Conservation (phyloP, 2,113 vertebrate species). For the Chionodraco myersi region DNA sequence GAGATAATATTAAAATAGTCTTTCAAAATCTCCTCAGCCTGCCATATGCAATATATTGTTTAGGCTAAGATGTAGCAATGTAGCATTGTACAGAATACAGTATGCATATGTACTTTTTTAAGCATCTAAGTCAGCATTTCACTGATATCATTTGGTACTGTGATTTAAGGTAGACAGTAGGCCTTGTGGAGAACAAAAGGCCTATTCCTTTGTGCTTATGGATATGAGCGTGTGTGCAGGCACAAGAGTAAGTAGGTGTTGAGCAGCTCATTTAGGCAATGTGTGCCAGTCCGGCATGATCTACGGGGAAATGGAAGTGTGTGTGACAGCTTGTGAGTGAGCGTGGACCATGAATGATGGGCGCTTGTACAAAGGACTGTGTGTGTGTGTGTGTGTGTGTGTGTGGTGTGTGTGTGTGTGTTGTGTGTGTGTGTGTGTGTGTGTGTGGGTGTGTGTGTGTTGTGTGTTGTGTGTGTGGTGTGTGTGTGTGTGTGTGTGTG, state of each 20-base stretch:
- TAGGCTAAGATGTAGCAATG: too few relatives aligned
- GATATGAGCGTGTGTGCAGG: slow-evolving; percentile 4
- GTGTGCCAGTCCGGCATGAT: slow-evolving; percentile 58
- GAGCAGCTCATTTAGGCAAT: slow-evolving; percentile 56
- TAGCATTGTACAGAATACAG: too few relatives aligned
- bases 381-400: background rate
- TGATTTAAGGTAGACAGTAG: slow-evolving; percentile 1
- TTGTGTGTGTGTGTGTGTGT: background rate
- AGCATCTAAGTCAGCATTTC: background rate
- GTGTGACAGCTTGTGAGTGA: slow-evolving; percentile 67
- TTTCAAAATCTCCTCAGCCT: too few relatives aligned
- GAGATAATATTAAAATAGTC: too few relatives aligned
- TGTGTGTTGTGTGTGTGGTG: too few relatives aligned
- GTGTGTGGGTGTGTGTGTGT: background rate
- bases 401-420: too few relatives aligned
- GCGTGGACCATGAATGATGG: slow-evolving; percentile 56
- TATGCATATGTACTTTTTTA: too few relatives aligned
- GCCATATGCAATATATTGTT: too few relatives aligned
- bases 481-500: background rate
- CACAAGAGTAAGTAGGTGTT: slow-evolving; percentile 44
- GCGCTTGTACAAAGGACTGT: background rate
- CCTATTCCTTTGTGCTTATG: slow-evolving; percentile 29
- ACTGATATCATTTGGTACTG: background rate
- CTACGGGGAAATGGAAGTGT: slow-evolving; percentile 50
- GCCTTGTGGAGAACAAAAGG: background rate